phyloP scores from a whole-genome alignment of 1,140 invertebrate genomes.

The Anastrepha obliqua region DNA sequence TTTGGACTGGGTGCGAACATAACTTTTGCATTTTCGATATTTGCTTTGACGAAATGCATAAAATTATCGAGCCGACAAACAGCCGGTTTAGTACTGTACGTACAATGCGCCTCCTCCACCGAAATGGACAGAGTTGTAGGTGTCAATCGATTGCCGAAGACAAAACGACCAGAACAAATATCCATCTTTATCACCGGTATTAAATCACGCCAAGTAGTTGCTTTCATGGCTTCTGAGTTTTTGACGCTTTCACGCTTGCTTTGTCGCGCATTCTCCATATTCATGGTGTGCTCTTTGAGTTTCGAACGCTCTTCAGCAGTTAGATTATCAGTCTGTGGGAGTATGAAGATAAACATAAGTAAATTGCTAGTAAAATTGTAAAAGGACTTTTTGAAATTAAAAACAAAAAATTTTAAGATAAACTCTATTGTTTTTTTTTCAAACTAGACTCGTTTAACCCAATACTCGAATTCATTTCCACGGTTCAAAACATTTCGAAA shows the following conservation, averaged over 20 bases:
- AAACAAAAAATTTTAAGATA: no score
- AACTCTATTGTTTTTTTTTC: no score
- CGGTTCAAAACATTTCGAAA: no score
- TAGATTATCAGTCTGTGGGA: conserved; percentile 59
- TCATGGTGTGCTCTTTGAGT: conserved; percentile 78
- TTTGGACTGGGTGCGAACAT: conserved; percentile 95
- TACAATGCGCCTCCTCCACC: conserved; percentile 95
- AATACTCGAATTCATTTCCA: no score
- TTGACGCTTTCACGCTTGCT: conserved; percentile 78
- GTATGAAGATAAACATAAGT: neutral
- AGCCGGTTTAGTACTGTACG: conserved; percentile 96
- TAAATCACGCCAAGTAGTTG: conserved; percentile 94
- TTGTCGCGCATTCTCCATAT: conserved; percentile 78
- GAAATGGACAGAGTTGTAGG: conserved; percentile 94
- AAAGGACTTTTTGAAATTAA: no score
- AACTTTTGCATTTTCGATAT: conserved; percentile 95
- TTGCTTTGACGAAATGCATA: conserved; percentile 97
- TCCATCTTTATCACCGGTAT: conserved; percentile 98
- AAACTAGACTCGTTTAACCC: no score
- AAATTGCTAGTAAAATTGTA: no score
- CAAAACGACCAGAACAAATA: conserved; percentile 91
- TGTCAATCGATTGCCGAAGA: conserved; percentile 97
- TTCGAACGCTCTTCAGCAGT: conserved; percentile 69
- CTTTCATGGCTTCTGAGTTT: conserved; percentile 84
- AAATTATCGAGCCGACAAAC: conserved; percentile 94